A percentile compares a stretch with the other conserved stretches of the same genome.
Conservation (phyloP, 2,113 vertebrate genomes). For the Zingel zingel region DNA sequence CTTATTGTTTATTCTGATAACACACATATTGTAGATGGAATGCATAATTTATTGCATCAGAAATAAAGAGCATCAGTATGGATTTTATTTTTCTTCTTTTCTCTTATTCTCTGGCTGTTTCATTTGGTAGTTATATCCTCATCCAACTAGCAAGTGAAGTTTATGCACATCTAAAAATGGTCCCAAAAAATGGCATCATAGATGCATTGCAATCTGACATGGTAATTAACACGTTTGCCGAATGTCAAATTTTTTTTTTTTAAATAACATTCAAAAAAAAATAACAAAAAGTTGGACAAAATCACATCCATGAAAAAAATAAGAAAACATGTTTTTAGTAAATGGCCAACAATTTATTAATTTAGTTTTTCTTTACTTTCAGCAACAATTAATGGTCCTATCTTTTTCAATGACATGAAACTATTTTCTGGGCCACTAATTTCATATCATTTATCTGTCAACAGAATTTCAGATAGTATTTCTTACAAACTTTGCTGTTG, state of each 20-base stretch:
- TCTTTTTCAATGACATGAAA: neutral
- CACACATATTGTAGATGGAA: neutral
- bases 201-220: neutral
- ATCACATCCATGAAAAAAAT: neutral
- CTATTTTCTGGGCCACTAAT: neutral
- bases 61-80: neutral
- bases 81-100: neutral
- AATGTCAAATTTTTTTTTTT: no score
- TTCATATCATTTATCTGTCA: neutral
- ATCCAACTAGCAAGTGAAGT: neutral
- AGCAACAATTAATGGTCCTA: neutral
- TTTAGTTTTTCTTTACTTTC: neutral
- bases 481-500: neutral
- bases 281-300: neutral
- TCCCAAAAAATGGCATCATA: neutral
- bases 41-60: neutral
- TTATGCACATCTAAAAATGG: neutral
- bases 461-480: neutral
- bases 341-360: neutral
- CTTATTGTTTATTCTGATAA: conserved; percentile 2
- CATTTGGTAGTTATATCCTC: neutral
- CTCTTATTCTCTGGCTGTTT: neutral
- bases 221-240: neutral
- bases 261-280: no score
- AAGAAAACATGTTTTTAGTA: neutral